Evolutionary conservation across 2,888 invertebrate genomes (phyloP), one percentile per base, ranked within the genome.

Genomic region (Callyntrura sp.): DNA sequence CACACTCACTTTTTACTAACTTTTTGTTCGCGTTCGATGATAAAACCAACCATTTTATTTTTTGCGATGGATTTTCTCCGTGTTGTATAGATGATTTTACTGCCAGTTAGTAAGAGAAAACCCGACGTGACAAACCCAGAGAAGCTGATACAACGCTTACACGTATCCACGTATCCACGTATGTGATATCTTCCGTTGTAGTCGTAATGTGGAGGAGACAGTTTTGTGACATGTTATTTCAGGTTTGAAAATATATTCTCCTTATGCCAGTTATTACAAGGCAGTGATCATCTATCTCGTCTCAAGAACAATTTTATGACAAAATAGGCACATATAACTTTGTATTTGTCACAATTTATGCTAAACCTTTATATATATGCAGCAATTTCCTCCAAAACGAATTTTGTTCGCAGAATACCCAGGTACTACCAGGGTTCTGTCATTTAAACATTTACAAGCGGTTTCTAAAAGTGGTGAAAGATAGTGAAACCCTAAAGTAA

Each of bases 211-310:
- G 35, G 28, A 20, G 86, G 23, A 48, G 86, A 86, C 78, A 86
- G 65, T 17, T 86, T 86, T 86, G 79, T 86, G 86, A 79, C 35
- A 79, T 25, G 25, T 84, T 84, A 55, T 70, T 84, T 84, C 70
- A 57, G 70, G 70, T 51, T 70, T 70, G 43, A 35, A 2, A n/a
- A 17, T 48, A 12, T 76, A 1, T 62, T 28, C 76, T 45, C 48
- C 76, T 45, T n/a, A 2, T 60, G 17, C 9, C 60, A 9, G 9
- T 60, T 60, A 51, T 14, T 11, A 51, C 3, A 9, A 60, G 60
- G 60, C n/a, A 60, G 9, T 20, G 35, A 35, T 35, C 35, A 6
- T 35, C 35, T 6, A 6, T 35, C 35, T 6, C 35, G 6, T 35
- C 35, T 6, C 3, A 2, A 60, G n/a, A 60, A 60, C 6, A 17